phyloP scores from a whole-genome alignment of 2,797 vertebrate species.

The Phoebastria nigripes region DNA sequence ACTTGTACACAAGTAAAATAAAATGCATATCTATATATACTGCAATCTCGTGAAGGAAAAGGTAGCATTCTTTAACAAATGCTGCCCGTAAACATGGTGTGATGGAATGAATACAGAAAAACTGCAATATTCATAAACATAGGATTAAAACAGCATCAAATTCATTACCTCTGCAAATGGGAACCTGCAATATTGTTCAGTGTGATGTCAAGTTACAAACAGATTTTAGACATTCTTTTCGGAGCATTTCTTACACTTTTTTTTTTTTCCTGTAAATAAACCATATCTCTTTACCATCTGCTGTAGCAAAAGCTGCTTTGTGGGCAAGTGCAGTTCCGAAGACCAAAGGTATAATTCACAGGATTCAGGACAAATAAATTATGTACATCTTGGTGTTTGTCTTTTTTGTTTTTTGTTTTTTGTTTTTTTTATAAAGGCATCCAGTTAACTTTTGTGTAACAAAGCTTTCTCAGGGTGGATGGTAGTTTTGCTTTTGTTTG shows the following conservation, averaged over 20 bases:
- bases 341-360: slow-evolving; percentile 86
- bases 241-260: slow-evolving; percentile 67
- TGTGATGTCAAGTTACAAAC: slow-evolving; percentile 55
- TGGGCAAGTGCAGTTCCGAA: slow-evolving; percentile 84
- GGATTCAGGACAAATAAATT: slow-evolving; percentile 88
- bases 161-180: slow-evolving; percentile 83
- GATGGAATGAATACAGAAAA: slow-evolving; percentile 77
- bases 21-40: slow-evolving; percentile 98
- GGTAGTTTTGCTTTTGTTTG: slow-evolving; percentile 65
- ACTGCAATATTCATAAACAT: slow-evolving; percentile 81
- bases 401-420: slow-evolving; percentile 78
- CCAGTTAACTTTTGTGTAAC: slow-evolving; percentile 80
- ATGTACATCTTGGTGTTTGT: slow-evolving; percentile 83
- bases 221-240: slow-evolving; percentile 59
- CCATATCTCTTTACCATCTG: slow-evolving; percentile 74
- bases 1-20: slow-evolving; percentile 99
- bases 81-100: slow-evolving; percentile 83
- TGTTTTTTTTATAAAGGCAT: slow-evolving; percentile 89
- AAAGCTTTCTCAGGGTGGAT: slow-evolving; percentile 66
- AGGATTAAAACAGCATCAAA: slow-evolving; percentile 81
- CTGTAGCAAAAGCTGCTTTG: slow-evolving; percentile 72
- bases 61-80: slow-evolving; percentile 89
- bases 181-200: slow-evolving; percentile 62
- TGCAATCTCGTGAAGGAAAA: slow-evolving; percentile 83
- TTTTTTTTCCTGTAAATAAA: slow-evolving; percentile 60